A percentile compares a stretch with the other conserved stretches of the same genome.
These are phyloP conservation scores for Octopus sinensis DNA, from an alignment of 1,140 invertebrate genomes.

Conservation along the genomic window DNA sequence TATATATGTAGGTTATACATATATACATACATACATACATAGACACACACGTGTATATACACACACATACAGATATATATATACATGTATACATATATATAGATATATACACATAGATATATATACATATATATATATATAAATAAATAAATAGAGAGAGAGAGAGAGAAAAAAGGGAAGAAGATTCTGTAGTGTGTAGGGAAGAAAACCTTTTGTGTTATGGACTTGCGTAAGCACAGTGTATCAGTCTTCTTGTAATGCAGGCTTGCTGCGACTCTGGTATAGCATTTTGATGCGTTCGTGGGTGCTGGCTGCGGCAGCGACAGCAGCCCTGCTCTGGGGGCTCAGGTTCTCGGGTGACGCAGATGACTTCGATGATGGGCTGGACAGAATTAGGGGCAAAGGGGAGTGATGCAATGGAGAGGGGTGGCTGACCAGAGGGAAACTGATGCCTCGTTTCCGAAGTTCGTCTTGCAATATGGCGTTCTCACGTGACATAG, in stretches of 20 bases:
- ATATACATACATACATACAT: no score
- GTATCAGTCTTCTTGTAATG: background rate
- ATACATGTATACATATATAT: background rate
- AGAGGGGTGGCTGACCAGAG: background rate
- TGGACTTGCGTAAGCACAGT: background rate
- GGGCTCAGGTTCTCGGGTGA: background rate
- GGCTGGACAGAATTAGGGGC: background rate
- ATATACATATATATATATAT: background rate
- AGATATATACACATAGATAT: background rate
- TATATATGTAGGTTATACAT: no score
- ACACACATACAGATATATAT: background rate
- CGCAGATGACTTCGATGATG: no score
- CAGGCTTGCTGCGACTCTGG: background rate
- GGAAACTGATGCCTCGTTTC: background rate
- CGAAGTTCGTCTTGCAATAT: constrained; percentile 6
- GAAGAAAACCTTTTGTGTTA: background rate
- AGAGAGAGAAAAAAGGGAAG: background rate
- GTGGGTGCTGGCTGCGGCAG: background rate
- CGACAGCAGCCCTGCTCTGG: background rate
- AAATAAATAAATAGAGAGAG: background rate
- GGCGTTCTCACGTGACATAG: background rate
- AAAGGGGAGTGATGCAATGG: background rate
- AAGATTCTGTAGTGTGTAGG: background rate
- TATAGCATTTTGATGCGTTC: background rate
- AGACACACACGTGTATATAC: background rate